Evolutionary conservation across 2,888 invertebrate species (phyloP).

Genomic region (Nephrocerus scutellatus): DNA sequence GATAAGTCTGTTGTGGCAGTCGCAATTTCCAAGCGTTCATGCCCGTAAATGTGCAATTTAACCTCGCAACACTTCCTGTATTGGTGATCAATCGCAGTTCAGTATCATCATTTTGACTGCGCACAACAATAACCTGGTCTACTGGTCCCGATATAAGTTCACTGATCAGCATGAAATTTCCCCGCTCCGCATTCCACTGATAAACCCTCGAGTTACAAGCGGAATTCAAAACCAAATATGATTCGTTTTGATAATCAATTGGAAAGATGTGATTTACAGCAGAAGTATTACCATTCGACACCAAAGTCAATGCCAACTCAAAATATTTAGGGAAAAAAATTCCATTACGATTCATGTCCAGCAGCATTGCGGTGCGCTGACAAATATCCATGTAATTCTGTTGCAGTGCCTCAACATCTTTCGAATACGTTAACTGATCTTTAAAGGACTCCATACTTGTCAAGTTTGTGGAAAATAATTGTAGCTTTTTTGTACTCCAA

Average conservation of each 20-base stretch:
- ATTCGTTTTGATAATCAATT: too few relatives aligned
- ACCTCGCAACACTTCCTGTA: slow-evolving; percentile 20
- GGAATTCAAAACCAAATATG: slow-evolving; percentile 37
- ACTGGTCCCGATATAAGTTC: slow-evolving; percentile 49
- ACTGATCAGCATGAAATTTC: slow-evolving; percentile 31
- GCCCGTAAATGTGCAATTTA: slow-evolving; percentile 28
- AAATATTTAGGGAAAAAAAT: slow-evolving; percentile 50
- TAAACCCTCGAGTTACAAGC: slow-evolving; percentile 48
- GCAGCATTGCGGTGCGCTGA: slow-evolving; percentile 32
- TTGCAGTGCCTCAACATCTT: slow-evolving; percentile 22
- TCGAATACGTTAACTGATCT: slow-evolving; percentile 26
- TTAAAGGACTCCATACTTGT: slow-evolving; percentile 13
- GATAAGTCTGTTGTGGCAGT: slow-evolving; percentile 15
- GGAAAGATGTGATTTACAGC: too few relatives aligned
- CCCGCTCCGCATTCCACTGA: slow-evolving; percentile 38
- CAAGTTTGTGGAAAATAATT: slow-evolving; percentile 39
- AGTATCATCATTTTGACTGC: slow-evolving; percentile 23
- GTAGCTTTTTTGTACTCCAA: slow-evolving; percentile 48
- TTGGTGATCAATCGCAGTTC: slow-evolving; percentile 40
- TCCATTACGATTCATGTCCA: slow-evolving; percentile 38
- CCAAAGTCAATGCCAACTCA: slow-evolving; percentile 38
- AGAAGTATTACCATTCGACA: slow-evolving; percentile 5
- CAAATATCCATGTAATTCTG: slow-evolving; percentile 36
- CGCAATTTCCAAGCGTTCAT: slow-evolving; percentile 33
- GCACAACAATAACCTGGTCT: slow-evolving; percentile 45